Conservation (phyloP, 2,113 vertebrate species). For the Choloepus hoffmanni region DNA sequence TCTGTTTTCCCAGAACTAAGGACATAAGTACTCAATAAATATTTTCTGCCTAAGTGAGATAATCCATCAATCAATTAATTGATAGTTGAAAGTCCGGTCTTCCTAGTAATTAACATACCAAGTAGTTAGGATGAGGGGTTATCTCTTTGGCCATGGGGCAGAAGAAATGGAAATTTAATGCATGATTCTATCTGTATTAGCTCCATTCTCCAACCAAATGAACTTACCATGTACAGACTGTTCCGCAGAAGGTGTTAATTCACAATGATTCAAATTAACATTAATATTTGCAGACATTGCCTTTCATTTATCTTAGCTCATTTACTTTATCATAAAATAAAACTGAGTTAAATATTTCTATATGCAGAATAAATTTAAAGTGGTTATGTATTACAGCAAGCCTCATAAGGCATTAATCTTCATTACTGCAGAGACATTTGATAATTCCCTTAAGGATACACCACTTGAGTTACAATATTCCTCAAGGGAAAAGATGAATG, state of each 20-base stretch:
- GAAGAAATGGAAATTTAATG: slow-evolving; percentile 16
- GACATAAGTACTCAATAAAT: neutral
- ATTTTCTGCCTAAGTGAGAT: neutral
- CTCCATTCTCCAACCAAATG: slow-evolving; percentile 71
- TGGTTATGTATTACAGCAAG: slow-evolving; percentile 71
- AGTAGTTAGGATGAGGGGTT: neutral
- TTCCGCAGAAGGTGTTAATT: slow-evolving; percentile 83
- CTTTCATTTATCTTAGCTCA: slow-evolving; percentile 85
- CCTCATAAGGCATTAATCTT: slow-evolving; percentile 82
- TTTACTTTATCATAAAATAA: slow-evolving; percentile 88
- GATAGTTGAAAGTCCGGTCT: neutral
- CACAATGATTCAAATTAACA: slow-evolving; percentile 84
- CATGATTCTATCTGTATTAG: slow-evolving; percentile 58
- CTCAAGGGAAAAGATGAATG: slow-evolving; percentile 78
- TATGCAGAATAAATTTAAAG: slow-evolving; percentile 81
- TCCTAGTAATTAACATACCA: neutral
- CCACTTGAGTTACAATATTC: slow-evolving; percentile 61
- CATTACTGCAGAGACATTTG: slow-evolving; percentile 83
- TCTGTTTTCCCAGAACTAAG: neutral
- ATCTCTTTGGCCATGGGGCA: neutral
- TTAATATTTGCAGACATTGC: slow-evolving; percentile 83
- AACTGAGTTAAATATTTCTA: slow-evolving; percentile 85
- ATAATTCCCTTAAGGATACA: slow-evolving; percentile 81
- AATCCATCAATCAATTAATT: neutral
- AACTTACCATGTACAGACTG: slow-evolving; percentile 73